Evolutionary conservation across 2,113 vertebrate species (phyloP).

Genomic region (Eulemur rufifrons): DNA sequence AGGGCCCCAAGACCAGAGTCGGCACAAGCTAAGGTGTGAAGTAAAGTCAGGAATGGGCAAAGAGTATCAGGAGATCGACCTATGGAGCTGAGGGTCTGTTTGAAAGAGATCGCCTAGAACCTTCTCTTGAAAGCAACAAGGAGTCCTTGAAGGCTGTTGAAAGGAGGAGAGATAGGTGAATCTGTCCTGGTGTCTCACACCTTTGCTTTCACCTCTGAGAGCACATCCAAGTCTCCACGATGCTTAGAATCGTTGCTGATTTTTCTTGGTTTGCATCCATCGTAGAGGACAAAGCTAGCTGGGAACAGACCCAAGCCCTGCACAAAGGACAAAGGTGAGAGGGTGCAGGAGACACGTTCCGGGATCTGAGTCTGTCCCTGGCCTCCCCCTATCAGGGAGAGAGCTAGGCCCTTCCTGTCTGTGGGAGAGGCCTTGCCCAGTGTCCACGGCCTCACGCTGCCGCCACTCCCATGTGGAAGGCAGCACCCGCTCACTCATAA

Average conservation of each 20-base stretch:
- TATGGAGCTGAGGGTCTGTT: neutral
- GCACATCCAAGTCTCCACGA: neutral
- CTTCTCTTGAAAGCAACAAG: neutral
- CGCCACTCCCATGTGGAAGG: too few relatives aligned
- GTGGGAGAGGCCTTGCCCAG: neutral
- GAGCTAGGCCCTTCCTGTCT: neutral
- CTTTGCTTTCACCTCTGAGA: neutral
- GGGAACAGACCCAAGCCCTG: neutral
- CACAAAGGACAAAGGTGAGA: neutral
- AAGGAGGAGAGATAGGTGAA: rapidly evolving
- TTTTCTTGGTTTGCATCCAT: neutral
- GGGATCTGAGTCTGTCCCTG: neutral
- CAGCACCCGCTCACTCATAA: neutral
- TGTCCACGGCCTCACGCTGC: rapidly evolving
- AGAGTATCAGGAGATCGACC: neutral
- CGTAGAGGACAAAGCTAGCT: neutral
- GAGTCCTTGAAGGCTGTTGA: neutral
- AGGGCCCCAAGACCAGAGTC: rapidly evolving
- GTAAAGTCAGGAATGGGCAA: neutral
- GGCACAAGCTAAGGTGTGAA: too few relatives aligned
- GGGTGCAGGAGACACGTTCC: rapidly evolving
- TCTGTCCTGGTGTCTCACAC: neutral
- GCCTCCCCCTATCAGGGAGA: neutral
- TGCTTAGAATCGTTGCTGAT: neutral
- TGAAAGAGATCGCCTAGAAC: neutral